These are phyloP conservation scores for Heterodera filipjevi DNA, from an alignment of 2,888 invertebrate genomes.

Conservation along the genomic window DNA sequence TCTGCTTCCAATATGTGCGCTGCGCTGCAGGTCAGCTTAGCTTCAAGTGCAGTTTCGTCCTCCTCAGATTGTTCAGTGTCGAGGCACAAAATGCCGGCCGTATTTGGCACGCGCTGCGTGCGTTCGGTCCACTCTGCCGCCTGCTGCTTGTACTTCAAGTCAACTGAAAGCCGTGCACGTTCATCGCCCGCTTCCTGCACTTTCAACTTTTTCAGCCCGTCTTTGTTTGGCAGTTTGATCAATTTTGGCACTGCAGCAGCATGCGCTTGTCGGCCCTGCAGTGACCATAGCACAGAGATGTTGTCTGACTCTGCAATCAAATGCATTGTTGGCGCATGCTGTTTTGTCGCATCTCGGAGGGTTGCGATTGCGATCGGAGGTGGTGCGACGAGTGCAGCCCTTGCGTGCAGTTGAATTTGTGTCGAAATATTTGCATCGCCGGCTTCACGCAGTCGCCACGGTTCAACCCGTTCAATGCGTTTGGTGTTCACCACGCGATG, in stretches of 20 bases:
- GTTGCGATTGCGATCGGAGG: not conserved
- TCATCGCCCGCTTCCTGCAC: constrained; percentile 8
- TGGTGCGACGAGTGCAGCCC: not conserved
- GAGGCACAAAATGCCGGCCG: not conserved
- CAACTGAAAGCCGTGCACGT: constrained; percentile 1
- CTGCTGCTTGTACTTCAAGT: constrained; percentile 12
- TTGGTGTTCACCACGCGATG: not conserved
- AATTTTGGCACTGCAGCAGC: not conserved
- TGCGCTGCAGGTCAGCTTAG: constrained; percentile 38
- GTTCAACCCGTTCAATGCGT: not conserved
- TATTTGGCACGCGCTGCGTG: constrained; percentile 6
- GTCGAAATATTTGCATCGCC: not conserved
- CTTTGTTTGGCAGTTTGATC: constrained; percentile 6
- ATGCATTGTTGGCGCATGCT: not conserved
- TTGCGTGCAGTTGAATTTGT: not conserved
- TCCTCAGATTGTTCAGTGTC: constrained; percentile 51
- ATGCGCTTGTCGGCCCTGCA: not conserved
- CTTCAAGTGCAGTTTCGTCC: constrained; percentile 44
- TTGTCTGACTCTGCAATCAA: constrained; percentile 23
- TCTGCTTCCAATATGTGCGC: constrained; percentile 23
- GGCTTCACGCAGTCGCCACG: constrained; percentile 6
- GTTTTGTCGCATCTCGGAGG: not conserved
- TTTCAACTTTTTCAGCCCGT: not conserved
- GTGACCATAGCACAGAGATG: not conserved
- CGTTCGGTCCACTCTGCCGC: constrained; percentile 22